Evolutionary conservation across 2,113 vertebrate species (phyloP).

Genomic region (chimpanzee (Pan troglodytes)): DNA sequence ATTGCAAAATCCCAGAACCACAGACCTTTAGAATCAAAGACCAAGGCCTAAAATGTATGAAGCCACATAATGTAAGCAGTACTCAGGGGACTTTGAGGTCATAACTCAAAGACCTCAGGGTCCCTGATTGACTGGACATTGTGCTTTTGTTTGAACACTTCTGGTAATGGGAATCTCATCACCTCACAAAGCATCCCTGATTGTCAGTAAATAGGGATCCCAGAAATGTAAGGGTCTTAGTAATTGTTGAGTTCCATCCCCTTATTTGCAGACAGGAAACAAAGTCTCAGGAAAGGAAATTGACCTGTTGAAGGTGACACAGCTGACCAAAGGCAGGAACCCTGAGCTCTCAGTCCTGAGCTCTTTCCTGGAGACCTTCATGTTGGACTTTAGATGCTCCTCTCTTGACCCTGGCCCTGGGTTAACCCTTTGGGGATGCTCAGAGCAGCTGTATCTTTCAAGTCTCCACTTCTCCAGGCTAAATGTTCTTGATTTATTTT

Average conservation of each 20-base stretch:
- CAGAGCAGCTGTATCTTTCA: neutral
- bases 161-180: neutral
- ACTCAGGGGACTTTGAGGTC: neutral
- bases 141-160: neutral
- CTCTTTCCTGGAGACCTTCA: neutral
- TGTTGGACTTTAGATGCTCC: neutral
- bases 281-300: neutral
- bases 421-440: neutral
- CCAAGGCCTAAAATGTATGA: too few relatives aligned
- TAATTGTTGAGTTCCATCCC: neutral
- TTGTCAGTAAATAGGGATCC: neutral
- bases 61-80: too few relatives aligned
- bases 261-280: neutral
- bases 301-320: too few relatives aligned
- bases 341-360: neutral
- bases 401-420: too few relatives aligned
- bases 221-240: neutral
- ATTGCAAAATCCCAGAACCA: neutral
- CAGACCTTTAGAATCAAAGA: neutral
- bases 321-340: neutral
- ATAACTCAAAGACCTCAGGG: neutral
- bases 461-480: neutral
- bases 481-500: neutral
- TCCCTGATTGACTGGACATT: fast-evolving
- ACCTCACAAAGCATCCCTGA: neutral